A percentile compares a stretch with the other conserved stretches of the same genome.
phyloP scores from a whole-genome alignment of 2,888 invertebrate genomes.

The Muscina levida region DNA sequence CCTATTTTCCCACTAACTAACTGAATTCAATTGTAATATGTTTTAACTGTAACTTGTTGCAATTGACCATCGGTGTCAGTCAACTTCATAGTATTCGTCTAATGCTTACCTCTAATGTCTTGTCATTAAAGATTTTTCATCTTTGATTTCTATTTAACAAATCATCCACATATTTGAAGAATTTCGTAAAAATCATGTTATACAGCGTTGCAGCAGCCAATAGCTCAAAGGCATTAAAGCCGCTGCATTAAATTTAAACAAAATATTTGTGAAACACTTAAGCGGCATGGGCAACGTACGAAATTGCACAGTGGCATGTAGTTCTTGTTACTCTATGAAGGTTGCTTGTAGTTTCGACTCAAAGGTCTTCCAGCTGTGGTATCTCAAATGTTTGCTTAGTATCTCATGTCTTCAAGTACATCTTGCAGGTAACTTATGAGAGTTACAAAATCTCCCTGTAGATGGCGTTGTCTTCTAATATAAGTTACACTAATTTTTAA shows the following conservation, averaged over 20 bases:
- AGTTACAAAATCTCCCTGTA: no score
- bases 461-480: no score
- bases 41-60: no score
- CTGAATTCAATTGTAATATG: no score
- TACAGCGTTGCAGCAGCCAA: slow-evolving; percentile 6
- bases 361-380: no score
- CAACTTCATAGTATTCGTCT: background rate
- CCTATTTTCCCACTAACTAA: no score
- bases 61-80: no score
- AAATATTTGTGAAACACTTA: slow-evolving; percentile 61
- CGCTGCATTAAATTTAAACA: slow-evolving; percentile 39
- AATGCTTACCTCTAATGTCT: background rate
- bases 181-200: slow-evolving; percentile 38
- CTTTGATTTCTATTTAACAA: slow-evolving; percentile 15
- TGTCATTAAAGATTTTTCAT: slow-evolving; percentile 1
- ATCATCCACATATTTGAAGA: slow-evolving; percentile 23
- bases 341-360: no score
- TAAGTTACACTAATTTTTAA: no score
- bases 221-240: slow-evolving; percentile 55
- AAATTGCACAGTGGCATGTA: slow-evolving; percentile 11
- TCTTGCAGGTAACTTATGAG: no score
- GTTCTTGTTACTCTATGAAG: slow-evolving; percentile 8
- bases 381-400: no score
- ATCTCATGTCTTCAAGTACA: no score
- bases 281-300: background rate